phyloP scores from a whole-genome alignment of 2,113 vertebrate genomes.

The Micronycteris hirsuta region DNA sequence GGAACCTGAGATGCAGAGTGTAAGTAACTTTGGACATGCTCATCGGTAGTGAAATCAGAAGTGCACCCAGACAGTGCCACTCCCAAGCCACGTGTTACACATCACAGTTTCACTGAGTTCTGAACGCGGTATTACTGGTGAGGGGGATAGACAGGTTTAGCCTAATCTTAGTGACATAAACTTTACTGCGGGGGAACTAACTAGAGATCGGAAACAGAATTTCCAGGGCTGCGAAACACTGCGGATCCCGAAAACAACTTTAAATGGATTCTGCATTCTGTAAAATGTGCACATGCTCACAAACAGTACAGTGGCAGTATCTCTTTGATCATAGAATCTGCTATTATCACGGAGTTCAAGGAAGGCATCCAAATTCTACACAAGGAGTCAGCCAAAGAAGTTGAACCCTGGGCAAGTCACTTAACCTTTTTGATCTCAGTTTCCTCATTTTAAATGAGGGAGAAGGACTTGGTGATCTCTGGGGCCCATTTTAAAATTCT shows the following conservation, averaged over 20 bases:
- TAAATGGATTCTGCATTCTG: not conserved
- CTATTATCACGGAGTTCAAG: not conserved
- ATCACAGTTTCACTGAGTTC: not conserved
- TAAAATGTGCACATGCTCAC: not conserved
- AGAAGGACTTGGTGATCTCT: conserved; percentile 39
- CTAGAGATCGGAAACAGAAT: not conserved
- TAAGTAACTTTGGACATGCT: not conserved
- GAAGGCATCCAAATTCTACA: not conserved
- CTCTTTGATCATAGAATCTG: not conserved
- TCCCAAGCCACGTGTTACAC: not conserved
- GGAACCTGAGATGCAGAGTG: not conserved
- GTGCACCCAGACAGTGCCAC: not conserved
- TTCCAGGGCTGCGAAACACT: not conserved
- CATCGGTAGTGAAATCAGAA: not conserved
- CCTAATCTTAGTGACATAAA: not conserved
- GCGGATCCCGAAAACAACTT: not conserved
- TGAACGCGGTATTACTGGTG: not conserved
- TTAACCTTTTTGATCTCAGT: conserved; percentile 40
- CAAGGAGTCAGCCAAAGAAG: not conserved
- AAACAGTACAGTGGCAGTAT: fast-evolving
- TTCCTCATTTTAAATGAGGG: conserved; percentile 42
- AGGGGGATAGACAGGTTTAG: not conserved
- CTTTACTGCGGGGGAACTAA: not conserved
- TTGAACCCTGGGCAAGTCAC: not conserved
- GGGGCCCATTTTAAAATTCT: conserved; percentile 57